Evolutionary conservation across 2,113 vertebrate genomes (phyloP).

Genomic region (Orthochromis malagaraziensis): DNA sequence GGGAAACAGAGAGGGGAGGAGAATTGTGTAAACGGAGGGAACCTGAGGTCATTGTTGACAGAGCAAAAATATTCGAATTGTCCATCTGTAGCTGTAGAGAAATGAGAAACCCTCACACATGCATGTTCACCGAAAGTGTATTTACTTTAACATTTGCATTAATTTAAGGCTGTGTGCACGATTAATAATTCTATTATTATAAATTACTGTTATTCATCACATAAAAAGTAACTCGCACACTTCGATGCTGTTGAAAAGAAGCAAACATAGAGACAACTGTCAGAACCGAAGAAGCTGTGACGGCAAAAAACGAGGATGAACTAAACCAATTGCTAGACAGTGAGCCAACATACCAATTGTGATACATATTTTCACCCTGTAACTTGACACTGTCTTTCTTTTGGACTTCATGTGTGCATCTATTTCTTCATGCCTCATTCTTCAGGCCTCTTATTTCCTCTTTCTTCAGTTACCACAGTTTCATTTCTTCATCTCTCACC

Average conservation of each 20-base stretch:
- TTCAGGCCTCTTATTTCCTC: neutral
- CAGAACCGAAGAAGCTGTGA: neutral
- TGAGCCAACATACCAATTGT: neutral
- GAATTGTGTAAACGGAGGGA: neutral
- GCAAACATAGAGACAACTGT: neutral
- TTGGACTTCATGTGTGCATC: neutral
- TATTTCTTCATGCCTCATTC: neutral
- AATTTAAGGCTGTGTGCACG: neutral
- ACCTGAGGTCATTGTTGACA: neutral
- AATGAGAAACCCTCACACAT: neutral
- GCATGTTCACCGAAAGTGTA: neutral
- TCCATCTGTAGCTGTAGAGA: neutral
- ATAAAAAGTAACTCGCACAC: neutral
- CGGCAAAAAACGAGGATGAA: neutral
- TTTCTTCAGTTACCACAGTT: neutral
- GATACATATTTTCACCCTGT: neutral
- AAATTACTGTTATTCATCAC: neutral
- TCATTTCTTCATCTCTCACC: neutral
- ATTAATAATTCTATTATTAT: neutral
- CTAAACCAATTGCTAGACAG: neutral
- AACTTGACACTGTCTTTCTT: neutral
- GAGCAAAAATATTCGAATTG: neutral
- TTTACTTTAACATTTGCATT: neutral
- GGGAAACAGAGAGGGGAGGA: neutral
- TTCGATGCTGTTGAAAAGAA: neutral